A percentile compares a stretch with the other conserved stretches of the same genome.
These are phyloP conservation scores for Acrobasis suavella DNA, from an alignment of 2,888 invertebrate genomes.

Conservation along the genomic window DNA sequence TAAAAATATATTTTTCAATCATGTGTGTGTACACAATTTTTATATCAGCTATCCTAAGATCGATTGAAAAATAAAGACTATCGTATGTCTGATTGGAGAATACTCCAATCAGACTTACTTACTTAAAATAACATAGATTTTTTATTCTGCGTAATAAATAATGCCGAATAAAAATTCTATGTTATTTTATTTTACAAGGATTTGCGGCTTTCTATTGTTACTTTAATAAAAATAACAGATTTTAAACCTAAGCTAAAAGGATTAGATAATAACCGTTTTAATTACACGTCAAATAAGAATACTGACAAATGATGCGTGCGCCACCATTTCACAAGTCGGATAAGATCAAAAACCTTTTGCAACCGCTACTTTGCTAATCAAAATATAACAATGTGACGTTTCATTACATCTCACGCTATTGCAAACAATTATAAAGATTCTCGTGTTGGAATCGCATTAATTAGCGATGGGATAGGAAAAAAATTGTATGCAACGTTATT, in stretches of 20 bases:
- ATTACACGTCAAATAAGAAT: constrained; percentile 2
- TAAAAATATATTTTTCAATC: too few species aligned
- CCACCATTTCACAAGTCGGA: constrained; percentile 19
- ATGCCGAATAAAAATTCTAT: too few species aligned
- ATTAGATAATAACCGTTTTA: not conserved
- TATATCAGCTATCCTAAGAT: too few species aligned
- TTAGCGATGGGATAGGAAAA: constrained; percentile 9
- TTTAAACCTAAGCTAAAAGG: not conserved
- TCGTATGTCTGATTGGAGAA: too few species aligned
- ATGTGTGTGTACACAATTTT: too few species aligned
- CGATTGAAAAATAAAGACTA: too few species aligned
- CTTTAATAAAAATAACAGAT: too few species aligned
- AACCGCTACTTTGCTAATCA: constrained; percentile 16
- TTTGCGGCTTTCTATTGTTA: too few species aligned
- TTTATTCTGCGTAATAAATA: too few species aligned
- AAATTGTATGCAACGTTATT: not conserved
- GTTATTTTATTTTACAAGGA: too few species aligned
- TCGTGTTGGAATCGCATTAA: constrained; percentile 27
- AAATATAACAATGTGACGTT: constrained; percentile 23
- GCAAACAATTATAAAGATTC: constrained; percentile 24
- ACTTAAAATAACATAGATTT: too few species aligned
- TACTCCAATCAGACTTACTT: too few species aligned
- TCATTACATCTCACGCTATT: constrained; percentile 31
- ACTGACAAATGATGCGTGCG: not conserved
- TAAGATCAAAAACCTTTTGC: constrained; percentile 22